These are phyloP conservation scores for Mesocricetus auratus DNA, from an alignment of 2,113 vertebrate genomes.

Conservation along the genomic window DNA sequence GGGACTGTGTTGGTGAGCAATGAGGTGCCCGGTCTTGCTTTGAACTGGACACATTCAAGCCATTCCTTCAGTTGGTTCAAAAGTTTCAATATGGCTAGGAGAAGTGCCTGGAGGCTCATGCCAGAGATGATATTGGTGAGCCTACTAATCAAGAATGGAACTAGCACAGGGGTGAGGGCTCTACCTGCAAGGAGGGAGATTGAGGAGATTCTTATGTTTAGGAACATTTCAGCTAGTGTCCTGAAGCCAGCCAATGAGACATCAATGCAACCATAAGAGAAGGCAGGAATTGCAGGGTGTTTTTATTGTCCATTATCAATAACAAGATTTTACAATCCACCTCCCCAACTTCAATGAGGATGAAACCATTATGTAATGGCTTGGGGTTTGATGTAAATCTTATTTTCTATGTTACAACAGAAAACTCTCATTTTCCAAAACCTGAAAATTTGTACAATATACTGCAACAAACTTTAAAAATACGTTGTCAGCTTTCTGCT, in stretches of 20 bases:
- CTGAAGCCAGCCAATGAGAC: background rate
- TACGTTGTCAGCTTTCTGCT: background rate
- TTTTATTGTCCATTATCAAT: background rate
- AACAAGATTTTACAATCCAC: background rate
- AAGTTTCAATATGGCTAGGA: background rate
- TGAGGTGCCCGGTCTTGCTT: constrained; percentile 25
- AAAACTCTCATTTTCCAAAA: background rate
- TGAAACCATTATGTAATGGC: background rate
- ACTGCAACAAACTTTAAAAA: background rate
- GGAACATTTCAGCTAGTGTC: background rate
- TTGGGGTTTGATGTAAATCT: background rate
- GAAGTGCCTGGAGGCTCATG: background rate
- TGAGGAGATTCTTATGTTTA: background rate
- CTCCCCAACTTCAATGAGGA: background rate
- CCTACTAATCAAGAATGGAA: background rate
- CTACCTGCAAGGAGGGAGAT: background rate
- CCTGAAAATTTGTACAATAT: background rate
- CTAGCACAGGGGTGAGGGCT: background rate
- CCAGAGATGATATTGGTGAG: background rate
- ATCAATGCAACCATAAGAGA: background rate
- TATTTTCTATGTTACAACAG: background rate
- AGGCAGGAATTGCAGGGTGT: background rate
- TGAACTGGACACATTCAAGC: constrained; percentile 39
- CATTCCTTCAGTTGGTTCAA: constrained; percentile 42
- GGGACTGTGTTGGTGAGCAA: background rate